Evolutionary conservation across 2,113 vertebrate species (phyloP).

Genomic region (Agapornis roseicollis): DNA sequence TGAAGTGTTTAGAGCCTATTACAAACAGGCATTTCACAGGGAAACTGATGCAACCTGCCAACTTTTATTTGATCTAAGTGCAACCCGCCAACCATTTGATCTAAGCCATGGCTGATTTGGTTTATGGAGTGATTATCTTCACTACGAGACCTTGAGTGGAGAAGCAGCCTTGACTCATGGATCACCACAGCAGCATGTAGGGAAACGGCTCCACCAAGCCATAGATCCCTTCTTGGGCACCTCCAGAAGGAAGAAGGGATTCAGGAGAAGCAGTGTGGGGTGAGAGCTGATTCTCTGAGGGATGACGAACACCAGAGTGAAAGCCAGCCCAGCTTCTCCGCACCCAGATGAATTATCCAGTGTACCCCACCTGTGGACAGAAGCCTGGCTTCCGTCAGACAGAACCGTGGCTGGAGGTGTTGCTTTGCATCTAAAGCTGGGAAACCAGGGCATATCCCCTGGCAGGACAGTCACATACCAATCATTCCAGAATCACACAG

Average conservation of each 20-base stretch:
- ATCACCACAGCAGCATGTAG: rapidly evolving
- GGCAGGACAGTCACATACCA: rapidly evolving
- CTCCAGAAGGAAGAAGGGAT: not conserved
- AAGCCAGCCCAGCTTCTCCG: not conserved
- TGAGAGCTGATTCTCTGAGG: not conserved
- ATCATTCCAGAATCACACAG: not conserved
- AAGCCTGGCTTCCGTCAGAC: no score
- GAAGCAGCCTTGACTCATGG: not conserved
- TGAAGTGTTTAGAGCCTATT: not conserved
- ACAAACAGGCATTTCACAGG: not conserved
- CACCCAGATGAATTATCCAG: not conserved
- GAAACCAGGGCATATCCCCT: not conserved
- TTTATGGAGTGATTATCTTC: not conserved
- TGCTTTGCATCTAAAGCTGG: not conserved
- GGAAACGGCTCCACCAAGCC: not conserved
- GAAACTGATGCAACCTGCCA: rapidly evolving
- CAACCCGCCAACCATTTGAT: no score
- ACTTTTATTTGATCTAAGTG: no score
- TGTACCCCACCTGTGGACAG: not conserved
- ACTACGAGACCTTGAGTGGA: rapidly evolving
- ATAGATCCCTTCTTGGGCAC: not conserved
- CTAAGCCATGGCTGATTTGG: rapidly evolving
- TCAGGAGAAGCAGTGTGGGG: rapidly evolving
- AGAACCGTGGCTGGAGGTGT: rapidly evolving
- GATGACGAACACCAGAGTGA: not conserved